Conservation (phyloP, 2,888 invertebrate genomes). For the Oscheius sp. region DNA sequence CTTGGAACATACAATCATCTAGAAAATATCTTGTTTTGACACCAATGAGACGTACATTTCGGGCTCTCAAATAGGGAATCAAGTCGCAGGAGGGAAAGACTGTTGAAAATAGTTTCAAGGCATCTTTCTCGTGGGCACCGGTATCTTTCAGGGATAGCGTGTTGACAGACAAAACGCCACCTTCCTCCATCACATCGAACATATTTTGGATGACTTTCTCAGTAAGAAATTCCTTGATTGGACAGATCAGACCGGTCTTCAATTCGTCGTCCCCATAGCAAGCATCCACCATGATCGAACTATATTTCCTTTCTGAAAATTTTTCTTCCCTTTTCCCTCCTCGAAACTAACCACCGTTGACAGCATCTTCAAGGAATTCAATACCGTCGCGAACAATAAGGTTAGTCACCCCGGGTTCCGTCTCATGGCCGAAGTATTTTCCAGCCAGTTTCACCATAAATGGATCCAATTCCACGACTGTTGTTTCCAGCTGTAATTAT, state of each 20-base stretch:
- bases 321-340: not conserved
- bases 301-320: conserved; percentile 10
- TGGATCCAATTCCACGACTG: conserved; percentile 42
- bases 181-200: conserved; percentile 8
- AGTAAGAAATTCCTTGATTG: conserved; percentile 23
- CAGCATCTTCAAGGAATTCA: conserved; percentile 18
- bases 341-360: not conserved
- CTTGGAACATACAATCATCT: conserved; percentile 47
- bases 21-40: conserved; percentile 26
- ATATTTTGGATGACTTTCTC: conserved; percentile 19
- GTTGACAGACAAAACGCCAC: conserved; percentile 29
- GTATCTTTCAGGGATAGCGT: conserved; percentile 25
- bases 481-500: conserved; percentile 36
- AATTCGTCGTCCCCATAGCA: conserved; percentile 34
- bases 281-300: conserved; percentile 36
- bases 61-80: not conserved
- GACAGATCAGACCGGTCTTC: conserved; percentile 31
- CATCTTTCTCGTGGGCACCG: conserved; percentile 12
- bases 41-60: not conserved
- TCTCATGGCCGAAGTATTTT: conserved; percentile 37
- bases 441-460: conserved; percentile 35
- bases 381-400: conserved; percentile 34
- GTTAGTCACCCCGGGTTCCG: conserved; percentile 29
- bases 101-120: conserved; percentile 24
- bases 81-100: conserved; percentile 38